phyloP scores from a whole-genome alignment of 2,888 invertebrate species.

The Gastrophysa polygoni region DNA sequence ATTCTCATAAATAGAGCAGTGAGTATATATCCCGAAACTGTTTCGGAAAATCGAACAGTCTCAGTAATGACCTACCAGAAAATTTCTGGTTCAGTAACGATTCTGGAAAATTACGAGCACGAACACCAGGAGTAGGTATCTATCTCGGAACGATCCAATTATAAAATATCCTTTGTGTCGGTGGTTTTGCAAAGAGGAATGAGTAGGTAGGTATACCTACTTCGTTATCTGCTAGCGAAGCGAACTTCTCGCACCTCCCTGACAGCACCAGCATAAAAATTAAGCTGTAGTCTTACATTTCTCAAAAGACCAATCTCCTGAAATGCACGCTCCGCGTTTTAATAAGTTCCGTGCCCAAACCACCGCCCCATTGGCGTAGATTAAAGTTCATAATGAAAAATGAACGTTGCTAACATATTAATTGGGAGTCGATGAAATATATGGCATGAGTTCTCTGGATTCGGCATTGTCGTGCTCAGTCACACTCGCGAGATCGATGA shows the following conservation, averaged over 20 bases:
- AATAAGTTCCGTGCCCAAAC: constrained; percentile 37
- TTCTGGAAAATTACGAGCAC: background rate
- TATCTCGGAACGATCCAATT: background rate
- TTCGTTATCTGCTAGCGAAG: constrained; percentile 10
- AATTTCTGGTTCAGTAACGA: background rate
- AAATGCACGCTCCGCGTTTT: constrained; percentile 49
- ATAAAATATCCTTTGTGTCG: constrained; percentile 13
- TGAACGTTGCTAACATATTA: constrained; percentile 47
- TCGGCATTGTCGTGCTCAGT: no score
- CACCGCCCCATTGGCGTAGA: constrained; percentile 44
- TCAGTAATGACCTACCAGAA: background rate
- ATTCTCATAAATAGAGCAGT: no score
- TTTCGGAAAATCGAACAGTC: no score
- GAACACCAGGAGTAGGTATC: background rate
- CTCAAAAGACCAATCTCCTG: constrained; percentile 53
- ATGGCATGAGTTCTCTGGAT: no score
- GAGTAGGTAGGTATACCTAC: background rate
- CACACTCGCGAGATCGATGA: no score
- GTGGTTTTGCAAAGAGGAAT: constrained; percentile 1
- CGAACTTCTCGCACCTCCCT: constrained; percentile 13
- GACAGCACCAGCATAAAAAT: constrained; percentile 29
- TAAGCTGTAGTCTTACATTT: constrained; percentile 36
- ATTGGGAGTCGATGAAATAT: background rate
- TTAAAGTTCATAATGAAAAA: constrained; percentile 51
- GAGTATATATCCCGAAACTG: no score